Base-by-base conservation (phyloP, 2,797 vertebrate genomes). In the Pelochelys cantorii region DNA sequence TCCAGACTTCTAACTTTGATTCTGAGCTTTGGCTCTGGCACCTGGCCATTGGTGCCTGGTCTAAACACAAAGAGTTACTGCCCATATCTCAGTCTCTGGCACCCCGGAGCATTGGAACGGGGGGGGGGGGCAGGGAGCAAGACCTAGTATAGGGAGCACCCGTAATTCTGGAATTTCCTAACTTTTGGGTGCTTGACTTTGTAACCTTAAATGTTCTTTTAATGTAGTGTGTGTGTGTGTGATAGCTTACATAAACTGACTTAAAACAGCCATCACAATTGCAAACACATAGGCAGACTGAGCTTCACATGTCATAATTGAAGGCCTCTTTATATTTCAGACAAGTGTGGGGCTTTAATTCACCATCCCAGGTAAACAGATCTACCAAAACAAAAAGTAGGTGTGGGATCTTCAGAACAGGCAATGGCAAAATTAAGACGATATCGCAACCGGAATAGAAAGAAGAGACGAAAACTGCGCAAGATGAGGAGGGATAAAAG, bases 131-230 rank as follows among this genome's bases (percentile, higher is more conserved):
- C n/a, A n/a, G n/a, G n/a, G n/a, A n/a, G 6, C 2, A 8, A 48
- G 42, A 48, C 29, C 29, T 62, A 31, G 14, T 2, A 1, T 15
- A 29, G 60, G 60, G 85, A 22, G 87, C 11, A 87, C 80, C 11
- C 0, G 77, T 79, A 88, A 83, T 83, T 84, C 52, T 52, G 53
- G 5, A 80, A 80, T 88, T 92, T 93, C 90, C 79, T 93, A 56
- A 25, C 52, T 94, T 86, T 74, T 42, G 10, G 82, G 54, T 74
- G 75, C 90, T n/a, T 92, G 11, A 88, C 86, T 95, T 85, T 88
- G 54, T 83, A 60, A 22, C 62, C 37, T n/a, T 59, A 77, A 56
- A 89, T 31, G 79, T 14, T 52, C 2, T 83, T 48, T 78, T 93
- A 87, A 96, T 86, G 48, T 4, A 78, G 56, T 81, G 85, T 85